Evolutionary conservation across 2,797 vertebrate genomes (phyloP).

Genomic region (Sarcoramphus papa): DNA sequence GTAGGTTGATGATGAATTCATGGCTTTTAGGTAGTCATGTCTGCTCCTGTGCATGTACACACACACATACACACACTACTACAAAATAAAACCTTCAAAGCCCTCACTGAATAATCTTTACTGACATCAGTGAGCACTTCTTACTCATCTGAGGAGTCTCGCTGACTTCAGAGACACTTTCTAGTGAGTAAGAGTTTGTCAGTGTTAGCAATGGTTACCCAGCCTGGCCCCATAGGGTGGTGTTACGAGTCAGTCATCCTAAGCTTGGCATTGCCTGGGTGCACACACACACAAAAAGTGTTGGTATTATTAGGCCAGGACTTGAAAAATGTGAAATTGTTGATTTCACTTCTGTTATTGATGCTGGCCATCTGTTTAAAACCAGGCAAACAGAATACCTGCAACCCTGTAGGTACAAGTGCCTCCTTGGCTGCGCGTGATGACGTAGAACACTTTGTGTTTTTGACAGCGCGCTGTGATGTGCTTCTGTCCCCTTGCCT

Average conservation of each 20-base stretch:
- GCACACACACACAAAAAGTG: fast-evolving
- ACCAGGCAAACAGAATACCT: background rate
- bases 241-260: background rate
- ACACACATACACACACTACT: background rate
- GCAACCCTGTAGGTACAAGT: background rate
- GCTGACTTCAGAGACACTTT: constrained; percentile 2
- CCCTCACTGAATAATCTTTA: background rate
- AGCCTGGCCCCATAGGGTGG: background rate
- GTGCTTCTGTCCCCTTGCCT: background rate
- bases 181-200: background rate
- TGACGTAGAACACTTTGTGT: background rate
- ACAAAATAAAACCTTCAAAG: background rate
- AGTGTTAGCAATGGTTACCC: background rate
- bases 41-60: background rate
- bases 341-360: background rate
- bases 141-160: background rate
- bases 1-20: background rate
- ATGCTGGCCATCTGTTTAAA: background rate
- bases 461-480: background rate
- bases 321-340: background rate
- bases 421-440: fast-evolving
- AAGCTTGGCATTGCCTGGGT: background rate
- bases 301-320: background rate
- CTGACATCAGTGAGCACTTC: constrained; percentile 8
- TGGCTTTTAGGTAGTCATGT: background rate